Evolutionary conservation across 2,888 invertebrate genomes (phyloP).

Genomic region (Catonia carolina): DNA sequence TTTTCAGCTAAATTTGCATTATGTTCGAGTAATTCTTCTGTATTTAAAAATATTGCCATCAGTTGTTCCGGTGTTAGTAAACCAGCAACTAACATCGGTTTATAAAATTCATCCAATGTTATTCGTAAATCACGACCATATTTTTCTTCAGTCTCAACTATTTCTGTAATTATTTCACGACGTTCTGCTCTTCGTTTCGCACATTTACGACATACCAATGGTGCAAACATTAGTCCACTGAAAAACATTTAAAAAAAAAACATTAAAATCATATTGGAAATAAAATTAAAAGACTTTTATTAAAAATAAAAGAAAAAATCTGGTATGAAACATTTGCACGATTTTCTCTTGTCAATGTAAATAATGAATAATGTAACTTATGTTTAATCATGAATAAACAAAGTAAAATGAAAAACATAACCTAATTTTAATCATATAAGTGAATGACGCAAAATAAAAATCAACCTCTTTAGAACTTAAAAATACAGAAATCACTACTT

Average conservation of each 20-base stretch:
- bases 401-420: no score
- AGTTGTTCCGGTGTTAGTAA: conserved; percentile 65
- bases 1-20: conserved; percentile 79
- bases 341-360: no score
- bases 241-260: conserved; percentile 29
- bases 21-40: conserved; percentile 84
- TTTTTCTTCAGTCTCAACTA: conserved; percentile 92
- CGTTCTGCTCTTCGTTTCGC: conserved; percentile 80
- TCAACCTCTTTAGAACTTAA: no score
- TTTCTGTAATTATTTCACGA: conserved; percentile 90
- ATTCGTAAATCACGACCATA: conserved; percentile 90
- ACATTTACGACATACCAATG: conserved; percentile 81
- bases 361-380: no score
- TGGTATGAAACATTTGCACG: no score
- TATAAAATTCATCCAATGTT: conserved; percentile 86
- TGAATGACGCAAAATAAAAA: no score
- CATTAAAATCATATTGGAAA: not conserved
- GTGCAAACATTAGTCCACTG: conserved; percentile 63
- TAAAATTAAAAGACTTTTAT: not conserved
- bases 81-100: conserved; percentile 89
- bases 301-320: no score
- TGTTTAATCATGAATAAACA: no score
- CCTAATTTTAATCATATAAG: no score
- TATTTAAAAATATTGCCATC: conserved; percentile 86
- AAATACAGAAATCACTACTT: no score